These are phyloP conservation scores for Larimichthys polyactis DNA, from an alignment of 2,113 vertebrate genomes.

Conservation along the genomic window DNA sequence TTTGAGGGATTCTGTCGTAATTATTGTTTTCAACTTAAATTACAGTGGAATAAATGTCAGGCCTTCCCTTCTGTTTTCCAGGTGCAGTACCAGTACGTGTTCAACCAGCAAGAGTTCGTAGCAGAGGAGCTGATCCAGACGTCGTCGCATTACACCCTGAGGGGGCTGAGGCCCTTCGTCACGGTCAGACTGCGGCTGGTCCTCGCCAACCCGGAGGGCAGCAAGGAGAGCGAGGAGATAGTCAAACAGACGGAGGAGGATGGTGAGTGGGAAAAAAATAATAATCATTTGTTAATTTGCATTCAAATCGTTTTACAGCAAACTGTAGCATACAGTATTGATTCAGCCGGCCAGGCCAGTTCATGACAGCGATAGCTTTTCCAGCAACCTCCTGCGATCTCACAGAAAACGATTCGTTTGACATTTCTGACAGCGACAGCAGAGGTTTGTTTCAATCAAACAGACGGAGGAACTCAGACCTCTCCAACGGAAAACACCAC, in stretches of 20 bases:
- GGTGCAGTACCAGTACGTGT: slow-evolving; percentile 95
- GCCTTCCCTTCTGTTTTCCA: slow-evolving; percentile 13
- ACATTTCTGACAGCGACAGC: not conserved
- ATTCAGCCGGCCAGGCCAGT: not conserved
- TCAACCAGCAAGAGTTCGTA: slow-evolving; percentile 94
- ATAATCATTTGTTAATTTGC: not conserved
- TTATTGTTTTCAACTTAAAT: not conserved
- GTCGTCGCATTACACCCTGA: slow-evolving; percentile 94
- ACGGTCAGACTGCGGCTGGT: slow-evolving; percentile 92
- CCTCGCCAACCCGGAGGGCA: slow-evolving; percentile 95
- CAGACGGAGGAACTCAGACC: not conserved
- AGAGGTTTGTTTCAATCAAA: slow-evolving; percentile 3
- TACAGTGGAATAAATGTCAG: not conserved
- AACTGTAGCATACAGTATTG: not conserved
- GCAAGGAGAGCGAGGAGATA: slow-evolving; percentile 95
- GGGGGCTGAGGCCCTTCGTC: slow-evolving; percentile 93
- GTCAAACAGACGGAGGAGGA: slow-evolving; percentile 97
- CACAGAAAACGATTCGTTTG: not conserved
- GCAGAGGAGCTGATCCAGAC: slow-evolving; percentile 94
- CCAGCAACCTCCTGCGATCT: not conserved
- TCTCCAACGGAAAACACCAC: not conserved
- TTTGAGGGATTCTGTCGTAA: not conserved
- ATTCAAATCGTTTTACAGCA: not conserved
- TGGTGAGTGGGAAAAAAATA: slow-evolving; percentile 78
- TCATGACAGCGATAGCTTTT: not conserved